phyloP scores from a whole-genome alignment of 2,888 invertebrate species.

The Mimas tiliae region DNA sequence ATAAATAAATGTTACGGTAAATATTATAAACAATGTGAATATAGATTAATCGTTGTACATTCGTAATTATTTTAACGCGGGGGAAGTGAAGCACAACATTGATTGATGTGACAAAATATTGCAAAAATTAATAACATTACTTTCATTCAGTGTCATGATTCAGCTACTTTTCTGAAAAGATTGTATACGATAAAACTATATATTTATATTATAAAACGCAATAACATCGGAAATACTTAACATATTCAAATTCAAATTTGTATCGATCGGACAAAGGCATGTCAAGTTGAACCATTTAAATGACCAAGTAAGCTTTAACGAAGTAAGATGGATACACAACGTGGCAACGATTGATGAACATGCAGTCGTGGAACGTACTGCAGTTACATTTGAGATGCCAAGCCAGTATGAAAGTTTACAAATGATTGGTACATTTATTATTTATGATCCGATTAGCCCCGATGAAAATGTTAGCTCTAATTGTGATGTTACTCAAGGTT shows the following conservation, averaged over 20 bases:
- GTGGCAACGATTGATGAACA: slow-evolving; percentile 50
- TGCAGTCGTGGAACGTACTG: slow-evolving; percentile 37
- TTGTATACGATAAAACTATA: too few relatives aligned
- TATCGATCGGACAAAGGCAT: not conserved
- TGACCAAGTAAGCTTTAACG: slow-evolving; percentile 38
- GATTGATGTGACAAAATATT: not conserved
- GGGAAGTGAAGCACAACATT: not conserved
- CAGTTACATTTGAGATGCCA: slow-evolving; percentile 28
- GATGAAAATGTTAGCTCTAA: slow-evolving; percentile 35
- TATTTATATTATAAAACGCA: too few relatives aligned
- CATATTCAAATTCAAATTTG: not conserved
- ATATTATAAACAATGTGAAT: not conserved
- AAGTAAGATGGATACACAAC: slow-evolving; percentile 48
- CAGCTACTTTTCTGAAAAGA: too few relatives aligned
- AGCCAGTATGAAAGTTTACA: slow-evolving; percentile 34
- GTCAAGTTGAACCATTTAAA: slow-evolving; percentile 29
- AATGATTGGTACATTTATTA: slow-evolving; percentile 44
- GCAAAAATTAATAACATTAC: not conserved
- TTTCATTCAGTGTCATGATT: too few relatives aligned
- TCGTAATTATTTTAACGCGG: not conserved
- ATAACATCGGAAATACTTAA: not conserved
- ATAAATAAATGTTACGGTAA: slow-evolving; percentile 1
- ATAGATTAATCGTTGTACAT: not conserved
- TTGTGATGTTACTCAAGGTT: slow-evolving; percentile 31
- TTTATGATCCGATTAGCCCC: slow-evolving; percentile 40